phyloP scores from a whole-genome alignment of 2,888 invertebrate species.

The Helleia helle region DNA sequence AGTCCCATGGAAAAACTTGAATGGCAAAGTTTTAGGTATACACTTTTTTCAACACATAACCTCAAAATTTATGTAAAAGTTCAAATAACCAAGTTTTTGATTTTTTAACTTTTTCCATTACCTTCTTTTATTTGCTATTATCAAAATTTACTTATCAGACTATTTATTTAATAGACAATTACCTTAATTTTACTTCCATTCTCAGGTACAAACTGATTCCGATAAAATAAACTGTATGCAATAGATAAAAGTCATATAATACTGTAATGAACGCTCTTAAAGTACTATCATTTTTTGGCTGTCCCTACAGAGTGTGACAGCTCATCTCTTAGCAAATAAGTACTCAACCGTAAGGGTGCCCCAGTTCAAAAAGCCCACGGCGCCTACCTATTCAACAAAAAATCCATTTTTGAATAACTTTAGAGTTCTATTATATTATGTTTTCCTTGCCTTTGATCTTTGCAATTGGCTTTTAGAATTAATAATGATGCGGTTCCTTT shows the following conservation, averaged over 20 bases:
- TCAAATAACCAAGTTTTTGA: no score
- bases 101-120: no score
- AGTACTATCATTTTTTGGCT: slow-evolving; percentile 18
- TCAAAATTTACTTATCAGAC: no score
- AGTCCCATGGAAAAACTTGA: no score
- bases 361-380: slow-evolving; percentile 36
- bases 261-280: slow-evolving; percentile 10
- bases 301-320: slow-evolving; percentile 32
- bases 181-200: no score
- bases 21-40: no score
- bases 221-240: slow-evolving; percentile 7
- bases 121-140: no score
- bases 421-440: slow-evolving; percentile 19
- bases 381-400: slow-evolving; percentile 36
- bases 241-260: neutral
- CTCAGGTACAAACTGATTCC: no score
- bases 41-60: no score
- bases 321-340: slow-evolving; percentile 54
- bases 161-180: no score
- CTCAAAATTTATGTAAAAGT: no score
- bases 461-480: slow-evolving; percentile 16
- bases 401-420: slow-evolving; percentile 39
- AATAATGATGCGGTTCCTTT: slow-evolving; percentile 5
- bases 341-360: slow-evolving; percentile 38
- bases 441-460: slow-evolving; percentile 26